Evolutionary conservation across 1,140 invertebrate genomes (phyloP).

Genomic region (Linepithema humile): DNA sequence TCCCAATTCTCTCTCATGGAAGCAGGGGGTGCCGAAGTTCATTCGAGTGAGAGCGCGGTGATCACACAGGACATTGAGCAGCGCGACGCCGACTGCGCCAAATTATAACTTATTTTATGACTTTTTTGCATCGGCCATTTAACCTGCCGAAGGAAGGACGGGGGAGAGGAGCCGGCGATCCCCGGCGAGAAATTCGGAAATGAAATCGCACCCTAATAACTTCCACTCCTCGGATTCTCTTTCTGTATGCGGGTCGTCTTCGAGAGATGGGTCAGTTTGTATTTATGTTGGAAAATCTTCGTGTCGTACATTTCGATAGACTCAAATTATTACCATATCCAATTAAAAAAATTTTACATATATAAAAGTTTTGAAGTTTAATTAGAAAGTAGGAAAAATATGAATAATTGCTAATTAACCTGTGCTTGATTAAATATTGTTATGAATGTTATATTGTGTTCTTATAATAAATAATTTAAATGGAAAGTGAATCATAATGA

Average conservation of each 20-base stretch:
- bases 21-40: conserved; percentile 75
- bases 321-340: not conserved
- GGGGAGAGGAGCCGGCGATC: not conserved
- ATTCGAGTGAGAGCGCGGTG: conserved; percentile 82
- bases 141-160: conserved; percentile 73
- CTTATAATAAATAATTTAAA: not conserved
- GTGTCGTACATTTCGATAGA: not conserved
- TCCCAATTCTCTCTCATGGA: conserved; percentile 62
- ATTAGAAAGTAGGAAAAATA: not conserved
- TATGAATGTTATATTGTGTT: not conserved
- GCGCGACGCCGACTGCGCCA: conserved; percentile 82
- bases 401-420: not conserved
- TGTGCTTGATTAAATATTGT: not conserved
- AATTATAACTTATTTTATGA: conserved; percentile 86
- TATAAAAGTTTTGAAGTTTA: not conserved
- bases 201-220: conserved; percentile 83
- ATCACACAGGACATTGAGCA: conserved; percentile 85
- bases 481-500: not conserved
- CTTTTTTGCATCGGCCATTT: conserved; percentile 84
- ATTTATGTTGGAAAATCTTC: not conserved
- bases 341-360: not conserved
- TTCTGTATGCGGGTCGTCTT: not conserved
- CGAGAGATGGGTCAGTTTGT: not conserved
- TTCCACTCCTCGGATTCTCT: conserved; percentile 69
- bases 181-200: conserved; percentile 81